phyloP scores from a whole-genome alignment of 2,113 vertebrate species.

The Natator depressus region DNA sequence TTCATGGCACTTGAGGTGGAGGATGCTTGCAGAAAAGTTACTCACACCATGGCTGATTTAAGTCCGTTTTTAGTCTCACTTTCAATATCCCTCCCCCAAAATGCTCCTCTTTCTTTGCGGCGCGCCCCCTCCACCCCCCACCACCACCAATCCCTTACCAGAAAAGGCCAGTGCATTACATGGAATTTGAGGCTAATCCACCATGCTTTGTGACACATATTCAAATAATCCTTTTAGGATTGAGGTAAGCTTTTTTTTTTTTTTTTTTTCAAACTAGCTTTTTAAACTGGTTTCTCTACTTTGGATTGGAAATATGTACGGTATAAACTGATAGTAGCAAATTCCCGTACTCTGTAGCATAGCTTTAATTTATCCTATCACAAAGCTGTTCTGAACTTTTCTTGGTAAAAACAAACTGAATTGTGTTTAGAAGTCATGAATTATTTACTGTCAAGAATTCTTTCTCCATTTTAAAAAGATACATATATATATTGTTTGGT shows the following conservation, averaged over 20 bases:
- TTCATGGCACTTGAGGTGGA: fast-evolving
- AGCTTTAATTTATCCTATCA: conserved; percentile 73
- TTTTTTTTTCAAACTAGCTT: conserved; percentile 14
- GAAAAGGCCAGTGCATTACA: conserved; percentile 65
- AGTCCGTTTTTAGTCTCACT: neutral
- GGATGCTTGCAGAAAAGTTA: neutral
- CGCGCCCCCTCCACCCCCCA: neutral
- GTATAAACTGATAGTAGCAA: conserved; percentile 66
- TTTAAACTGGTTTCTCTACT: conserved; percentile 16
- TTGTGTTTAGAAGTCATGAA: conserved; percentile 71
- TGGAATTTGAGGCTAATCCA: conserved; percentile 51
- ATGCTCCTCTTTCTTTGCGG: neutral
- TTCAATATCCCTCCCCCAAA: neutral
- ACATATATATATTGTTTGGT: conserved; percentile 74
- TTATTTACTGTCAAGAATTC: conserved; percentile 75
- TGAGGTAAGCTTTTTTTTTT: conserved; percentile 36
- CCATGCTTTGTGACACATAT: conserved; percentile 47
- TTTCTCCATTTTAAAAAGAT: conserved; percentile 73
- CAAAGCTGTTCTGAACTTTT: conserved; percentile 60
- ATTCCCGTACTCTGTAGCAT: conserved; percentile 69
- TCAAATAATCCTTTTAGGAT: conserved; percentile 46
- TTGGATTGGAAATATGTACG: conserved; percentile 46
- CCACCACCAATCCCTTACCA: neutral
- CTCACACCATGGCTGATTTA: neutral
- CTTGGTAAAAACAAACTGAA: conserved; percentile 56